Evolutionary conservation across 2,888 invertebrate genomes (phyloP), one percentile per base, ranked within the genome.

Genomic region (Nomada lathburiana): DNA sequence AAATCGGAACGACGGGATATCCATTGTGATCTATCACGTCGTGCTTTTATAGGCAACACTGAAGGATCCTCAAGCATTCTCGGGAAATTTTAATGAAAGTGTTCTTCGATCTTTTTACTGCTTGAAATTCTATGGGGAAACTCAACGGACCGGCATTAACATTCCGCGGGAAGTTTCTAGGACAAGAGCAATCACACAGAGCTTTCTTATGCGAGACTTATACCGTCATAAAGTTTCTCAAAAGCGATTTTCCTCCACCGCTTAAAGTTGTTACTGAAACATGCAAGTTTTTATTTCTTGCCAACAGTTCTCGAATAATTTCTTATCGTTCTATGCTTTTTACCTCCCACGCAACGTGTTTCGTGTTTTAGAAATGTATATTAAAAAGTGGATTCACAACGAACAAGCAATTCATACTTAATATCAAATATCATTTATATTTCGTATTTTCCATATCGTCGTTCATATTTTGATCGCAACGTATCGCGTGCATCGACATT

Each of bases 41-140:
- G n/a, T 53, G 42, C 55, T 69, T 69, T 57, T 42, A 69, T 26
- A 20, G 47, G 23, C 42, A 59, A 59, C 70, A 13, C n/a, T 11
- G 70, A 18, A 59, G 59, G 11, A 42, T 70, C 52, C 55, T 57
- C 55, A 42, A 55, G 26, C 52, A 23, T 64, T 63, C 67, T 59
- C 23, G 44, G 11, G 72, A 82, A 72, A 76, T 76, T 82, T 76
- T 76, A 76, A 76, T 69, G 69, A 80, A 80, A 71, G 64, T 69
- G 29, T 47, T 13, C 18, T 36, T 26, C 52, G 71, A 72, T 71
- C 62, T 55, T 79, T 70, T 81, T 55, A 64, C 68, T 23, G 11
- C 53, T 63, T 42, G 47, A 42, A 65, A n/a, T 42, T 74, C 55
- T 70, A 42, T 47, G 36, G 23, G 23, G 64, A 29, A 44, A 44